Evolutionary conservation across 2,888 invertebrate genomes (phyloP), one percentile per base, ranked within the genome.

Genomic region (Venustoraphidia nigricollis): DNA sequence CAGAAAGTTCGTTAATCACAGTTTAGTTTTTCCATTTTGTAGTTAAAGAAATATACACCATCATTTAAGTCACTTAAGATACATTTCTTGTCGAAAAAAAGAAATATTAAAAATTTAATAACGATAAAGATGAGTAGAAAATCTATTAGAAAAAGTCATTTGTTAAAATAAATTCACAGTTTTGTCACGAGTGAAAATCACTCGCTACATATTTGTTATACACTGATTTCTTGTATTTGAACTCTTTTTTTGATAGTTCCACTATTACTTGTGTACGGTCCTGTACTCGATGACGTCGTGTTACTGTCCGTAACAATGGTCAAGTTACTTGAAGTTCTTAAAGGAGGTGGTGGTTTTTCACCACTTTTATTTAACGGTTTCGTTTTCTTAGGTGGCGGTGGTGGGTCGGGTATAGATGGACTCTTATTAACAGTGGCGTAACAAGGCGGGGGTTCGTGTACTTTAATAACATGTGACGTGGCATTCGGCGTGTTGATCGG

Each of bases 191-290:
- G 46, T 46, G 46, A 40, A 8, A 17, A n/a, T n/a, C 41, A 42
- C 46, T 45, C 44, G 38, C 35, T 36, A 17, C 34, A 27, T 37
- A 49, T 65, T 64, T 55, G 73, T 77, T 81, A 84, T 63, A 85
- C 84, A 51, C 83, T 82, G 64, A 84, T 84, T 67, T 85, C 84
- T 66, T 84, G 83, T 57, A 84, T 84, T 67, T 84, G 84, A 51
- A 84, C 84, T 60, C 84, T 76, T 65, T 84, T 85, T 66, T 84
- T 84, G 56, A 81, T 71, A 34, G 80, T 78, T 37, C 70, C 72
- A 48, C 65, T 63, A 57, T 42, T 43, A 34, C 27, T 36, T 36
- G 50, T 63, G 56, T 53, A 58, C 56, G 59, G 59, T 55, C 47
- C 57, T 57, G 45, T 56, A 54, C 50, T 55, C 55, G 35, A 53